Evolutionary conservation across 92 coral and sea anemone genomes (phyloP).

Genomic region (Umimayanthus kanabou): DNA sequence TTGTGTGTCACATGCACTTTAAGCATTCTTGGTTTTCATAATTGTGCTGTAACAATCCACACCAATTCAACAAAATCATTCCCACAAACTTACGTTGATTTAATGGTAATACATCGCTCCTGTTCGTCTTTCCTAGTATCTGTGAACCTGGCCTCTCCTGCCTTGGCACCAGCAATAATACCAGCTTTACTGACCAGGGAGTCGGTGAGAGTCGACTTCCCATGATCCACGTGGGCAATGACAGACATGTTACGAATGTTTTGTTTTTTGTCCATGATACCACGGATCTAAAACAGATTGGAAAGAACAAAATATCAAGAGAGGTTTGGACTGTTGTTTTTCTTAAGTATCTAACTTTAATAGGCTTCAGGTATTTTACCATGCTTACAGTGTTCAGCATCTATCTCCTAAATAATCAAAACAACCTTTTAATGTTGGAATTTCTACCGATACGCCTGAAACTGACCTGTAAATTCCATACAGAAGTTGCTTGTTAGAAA

Average conservation of each 20-base stretch:
- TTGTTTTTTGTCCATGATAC: conserved; percentile 92
- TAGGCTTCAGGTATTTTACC: too few species aligned
- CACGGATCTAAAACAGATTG: conserved; percentile 79
- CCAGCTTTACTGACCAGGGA: conserved; percentile 98
- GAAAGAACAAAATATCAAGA: neutral
- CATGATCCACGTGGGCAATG: conserved; percentile 99
- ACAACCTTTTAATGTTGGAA: too few species aligned
- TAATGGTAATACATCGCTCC: conserved; percentile 95
- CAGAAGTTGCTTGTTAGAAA: too few species aligned
- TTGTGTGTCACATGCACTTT: too few species aligned
- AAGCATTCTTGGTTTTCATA: too few species aligned
- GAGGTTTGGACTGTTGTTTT: too few species aligned
- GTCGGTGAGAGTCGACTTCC: conserved; percentile 95
- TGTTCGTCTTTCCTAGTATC: conserved; percentile 98
- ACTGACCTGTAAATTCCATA: too few species aligned
- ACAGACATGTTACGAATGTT: conserved; percentile 99
- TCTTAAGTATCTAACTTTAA: neutral
- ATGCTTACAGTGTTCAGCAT: too few species aligned
- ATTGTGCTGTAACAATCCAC: neutral
- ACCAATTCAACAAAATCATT: neutral
- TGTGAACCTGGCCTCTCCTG: conserved; percentile 94
- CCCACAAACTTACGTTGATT: conserved; percentile 84
- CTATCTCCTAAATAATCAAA: too few species aligned
- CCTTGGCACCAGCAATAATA: conserved; percentile 86
- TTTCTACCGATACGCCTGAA: too few species aligned